Conservation (phyloP, 2,888 invertebrate species). For the Lamellibrachia columna region DNA sequence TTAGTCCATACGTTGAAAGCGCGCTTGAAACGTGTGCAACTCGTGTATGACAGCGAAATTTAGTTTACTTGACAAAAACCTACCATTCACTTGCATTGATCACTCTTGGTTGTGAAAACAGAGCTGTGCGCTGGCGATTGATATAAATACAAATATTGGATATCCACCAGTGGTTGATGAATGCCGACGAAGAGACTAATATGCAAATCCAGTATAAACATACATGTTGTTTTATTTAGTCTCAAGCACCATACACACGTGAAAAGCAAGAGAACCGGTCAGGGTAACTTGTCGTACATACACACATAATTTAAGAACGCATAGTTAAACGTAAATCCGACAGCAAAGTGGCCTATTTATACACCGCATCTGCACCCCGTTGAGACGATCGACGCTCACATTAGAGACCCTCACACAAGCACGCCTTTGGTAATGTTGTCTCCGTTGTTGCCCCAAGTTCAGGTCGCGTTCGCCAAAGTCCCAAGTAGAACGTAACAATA, state of each 20-base stretch:
- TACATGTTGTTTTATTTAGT: conserved; percentile 3
- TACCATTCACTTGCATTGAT: too few relatives aligned
- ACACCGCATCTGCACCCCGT: background rate
- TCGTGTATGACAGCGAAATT: too few relatives aligned
- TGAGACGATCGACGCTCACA: background rate
- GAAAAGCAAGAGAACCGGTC: background rate
- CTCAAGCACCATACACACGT: background rate
- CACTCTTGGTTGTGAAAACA: too few relatives aligned
- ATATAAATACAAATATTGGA: background rate
- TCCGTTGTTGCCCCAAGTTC: background rate
- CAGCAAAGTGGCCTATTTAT: background rate
- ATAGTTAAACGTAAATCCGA: background rate
- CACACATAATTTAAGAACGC: background rate
- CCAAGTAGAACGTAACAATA: background rate
- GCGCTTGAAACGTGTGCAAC: too few relatives aligned
- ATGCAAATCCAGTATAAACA: background rate
- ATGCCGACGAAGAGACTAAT: background rate
- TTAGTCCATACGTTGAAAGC: too few relatives aligned
- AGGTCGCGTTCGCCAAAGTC: background rate
- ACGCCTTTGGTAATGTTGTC: background rate
- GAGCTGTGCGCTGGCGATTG: background rate
- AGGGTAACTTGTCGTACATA: background rate
- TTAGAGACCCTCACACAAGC: background rate
- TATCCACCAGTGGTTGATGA: background rate
- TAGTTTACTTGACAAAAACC: too few relatives aligned